These are phyloP conservation scores for Chrysotoxum bicinctum DNA, from an alignment of 2,888 invertebrate genomes.

Conservation along the genomic window DNA sequence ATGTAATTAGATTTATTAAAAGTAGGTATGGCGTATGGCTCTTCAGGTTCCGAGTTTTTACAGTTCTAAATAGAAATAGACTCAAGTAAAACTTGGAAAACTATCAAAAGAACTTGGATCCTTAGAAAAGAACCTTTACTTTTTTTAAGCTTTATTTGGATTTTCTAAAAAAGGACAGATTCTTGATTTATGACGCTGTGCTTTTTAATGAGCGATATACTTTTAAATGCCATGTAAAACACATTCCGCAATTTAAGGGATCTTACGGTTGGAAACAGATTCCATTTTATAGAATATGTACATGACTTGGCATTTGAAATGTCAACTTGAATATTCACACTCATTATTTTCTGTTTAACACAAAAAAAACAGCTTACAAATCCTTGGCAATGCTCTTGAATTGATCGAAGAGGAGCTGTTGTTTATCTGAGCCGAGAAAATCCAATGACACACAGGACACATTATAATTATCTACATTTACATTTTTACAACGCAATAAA, in stretches of 20 bases:
- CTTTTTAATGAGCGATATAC: not conserved
- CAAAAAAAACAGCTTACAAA: not conserved
- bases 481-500: constrained; percentile 27
- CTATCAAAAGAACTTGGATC: no score
- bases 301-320: not conserved
- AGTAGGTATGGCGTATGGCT: no score
- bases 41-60: no score
- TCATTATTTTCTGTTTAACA: constrained; percentile 24
- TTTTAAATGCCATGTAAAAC: not conserved
- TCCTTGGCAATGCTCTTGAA: constrained; percentile 65
- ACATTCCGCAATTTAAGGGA: not conserved
- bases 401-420: constrained; percentile 32
- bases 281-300: no score
- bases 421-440: not conserved
- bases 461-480: constrained; percentile 15
- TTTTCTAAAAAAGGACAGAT: no score
- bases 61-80: no score
- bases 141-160: no score
- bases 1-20: no score
- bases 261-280: not conserved
- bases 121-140: no score
- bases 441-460: constrained; percentile 30
- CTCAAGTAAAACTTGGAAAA: no score
- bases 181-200: not conserved
- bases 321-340: constrained; percentile 12